phyloP scores from a whole-genome alignment of 2,888 invertebrate genomes.

The Lasiommata megera region DNA sequence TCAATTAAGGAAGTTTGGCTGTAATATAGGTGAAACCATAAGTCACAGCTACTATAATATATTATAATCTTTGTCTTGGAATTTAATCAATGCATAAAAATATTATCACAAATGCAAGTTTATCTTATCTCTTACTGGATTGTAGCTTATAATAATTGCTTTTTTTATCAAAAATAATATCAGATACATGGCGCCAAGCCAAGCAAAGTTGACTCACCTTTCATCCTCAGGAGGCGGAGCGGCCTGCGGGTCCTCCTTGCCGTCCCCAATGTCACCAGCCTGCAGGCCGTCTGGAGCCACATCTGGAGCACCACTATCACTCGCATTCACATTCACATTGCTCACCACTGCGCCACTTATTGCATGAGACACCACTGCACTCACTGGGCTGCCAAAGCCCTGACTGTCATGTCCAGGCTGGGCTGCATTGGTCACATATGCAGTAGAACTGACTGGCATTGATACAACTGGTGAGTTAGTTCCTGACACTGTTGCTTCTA shows the following conservation, averaged over 20 bases:
- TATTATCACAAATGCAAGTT: constrained; percentile 9
- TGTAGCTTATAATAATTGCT: constrained; percentile 15
- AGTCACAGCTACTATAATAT: background rate
- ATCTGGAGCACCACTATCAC: constrained; percentile 73
- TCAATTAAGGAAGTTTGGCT: too few species aligned
- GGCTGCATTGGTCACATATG: constrained; percentile 57
- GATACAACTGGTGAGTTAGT: constrained; percentile 78
- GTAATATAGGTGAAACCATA: too few species aligned
- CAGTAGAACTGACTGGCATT: constrained; percentile 69
- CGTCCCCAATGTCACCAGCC: constrained; percentile 64
- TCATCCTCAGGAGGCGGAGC: constrained; percentile 70
- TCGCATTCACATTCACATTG: constrained; percentile 72
- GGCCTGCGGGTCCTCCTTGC: constrained; percentile 67
- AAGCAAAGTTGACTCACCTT: constrained; percentile 57
- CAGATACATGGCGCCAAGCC: constrained; percentile 3
- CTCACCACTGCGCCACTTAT: constrained; percentile 71
- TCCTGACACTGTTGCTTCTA: constrained; percentile 71
- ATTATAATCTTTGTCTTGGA: background rate
- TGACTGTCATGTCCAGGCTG: constrained; percentile 70
- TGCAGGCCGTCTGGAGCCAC: constrained; percentile 57
- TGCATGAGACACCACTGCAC: constrained; percentile 74
- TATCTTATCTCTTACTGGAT: constrained; percentile 22
- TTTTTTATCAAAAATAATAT: constrained; percentile 16
- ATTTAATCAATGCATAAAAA: constrained; percentile 21
- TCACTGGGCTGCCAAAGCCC: constrained; percentile 77